phyloP scores from a whole-genome alignment of 2,888 invertebrate species.

The Galerucella pusilla region DNA sequence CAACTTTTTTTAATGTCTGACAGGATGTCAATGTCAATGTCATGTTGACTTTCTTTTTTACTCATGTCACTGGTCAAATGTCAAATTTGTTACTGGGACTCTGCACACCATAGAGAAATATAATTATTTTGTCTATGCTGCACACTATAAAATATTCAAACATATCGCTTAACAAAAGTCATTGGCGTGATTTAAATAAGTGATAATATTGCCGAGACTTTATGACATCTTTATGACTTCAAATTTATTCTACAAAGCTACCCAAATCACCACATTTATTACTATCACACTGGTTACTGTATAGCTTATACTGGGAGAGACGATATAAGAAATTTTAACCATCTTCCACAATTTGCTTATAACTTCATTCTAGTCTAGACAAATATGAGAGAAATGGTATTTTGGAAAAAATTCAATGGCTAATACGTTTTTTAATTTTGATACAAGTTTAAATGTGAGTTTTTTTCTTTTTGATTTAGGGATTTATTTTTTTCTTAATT shows the following conservation, averaged over 20 bases:
- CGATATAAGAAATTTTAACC: neutral
- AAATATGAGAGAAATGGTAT: conserved; percentile 34
- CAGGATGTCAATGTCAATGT: neutral
- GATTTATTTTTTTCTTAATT: conserved; percentile 1
- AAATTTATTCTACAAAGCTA: too few relatives aligned
- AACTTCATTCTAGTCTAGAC: conserved; percentile 26
- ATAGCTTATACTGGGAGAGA: neutral
- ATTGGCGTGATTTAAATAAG: too few relatives aligned
- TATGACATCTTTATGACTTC: too few relatives aligned
- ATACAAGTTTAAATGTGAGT: conserved; percentile 82
- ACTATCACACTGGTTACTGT: neutral
- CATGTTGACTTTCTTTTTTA: too few relatives aligned
- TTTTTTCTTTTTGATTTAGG: conserved; percentile 6
- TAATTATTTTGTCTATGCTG: too few relatives aligned
- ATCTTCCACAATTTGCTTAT: conserved; percentile 6
- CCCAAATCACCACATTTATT: too few relatives aligned
- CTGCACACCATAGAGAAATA: too few relatives aligned
- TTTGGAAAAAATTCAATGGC: conserved; percentile 71
- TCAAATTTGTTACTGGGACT: too few relatives aligned
- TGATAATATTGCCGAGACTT: too few relatives aligned
- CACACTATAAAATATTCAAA: too few relatives aligned
- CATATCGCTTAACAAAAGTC: too few relatives aligned
- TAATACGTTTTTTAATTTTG: conserved; percentile 89
- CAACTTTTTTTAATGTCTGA: neutral
- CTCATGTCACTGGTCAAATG: too few relatives aligned